Conservation (phyloP, 2,797 vertebrate species). For the Centroberyx gerrardi region DNA sequence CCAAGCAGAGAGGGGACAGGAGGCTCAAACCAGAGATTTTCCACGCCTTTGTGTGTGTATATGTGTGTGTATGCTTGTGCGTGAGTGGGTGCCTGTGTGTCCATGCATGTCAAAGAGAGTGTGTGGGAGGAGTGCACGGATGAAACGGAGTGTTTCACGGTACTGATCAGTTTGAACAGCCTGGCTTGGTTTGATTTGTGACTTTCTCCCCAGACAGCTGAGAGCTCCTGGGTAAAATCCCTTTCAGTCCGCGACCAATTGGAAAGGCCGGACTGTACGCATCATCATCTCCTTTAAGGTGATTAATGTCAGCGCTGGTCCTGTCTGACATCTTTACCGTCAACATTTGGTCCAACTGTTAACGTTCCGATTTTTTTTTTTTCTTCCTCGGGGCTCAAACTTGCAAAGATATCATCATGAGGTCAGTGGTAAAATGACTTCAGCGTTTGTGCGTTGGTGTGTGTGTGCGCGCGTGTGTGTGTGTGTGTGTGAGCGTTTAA, state of each 20-base stretch:
- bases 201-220: slow-evolving; percentile 10
- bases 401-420: slow-evolving; percentile 31
- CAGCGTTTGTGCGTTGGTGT: slow-evolving; percentile 23
- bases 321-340: slow-evolving; percentile 52
- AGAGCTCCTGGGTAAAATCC: slow-evolving; percentile 15
- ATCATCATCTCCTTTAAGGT: slow-evolving; percentile 34
- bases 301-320: slow-evolving; percentile 48
- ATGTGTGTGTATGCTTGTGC: slow-evolving; percentile 1
- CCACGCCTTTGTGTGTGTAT: slow-evolving; percentile 13
- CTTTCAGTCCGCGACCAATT: slow-evolving; percentile 11
- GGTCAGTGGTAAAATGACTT: slow-evolving; percentile 7
- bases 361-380: slow-evolving; percentile 23
- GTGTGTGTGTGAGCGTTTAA: slow-evolving; percentile 22
- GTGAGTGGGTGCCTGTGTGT: slow-evolving; percentile 5
- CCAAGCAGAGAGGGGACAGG: slow-evolving; percentile 39
- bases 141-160: slow-evolving; percentile 1
- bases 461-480: not conserved
- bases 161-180: slow-evolving; percentile 25
- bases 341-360: slow-evolving; percentile 48
- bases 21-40: slow-evolving; percentile 32
- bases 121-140: slow-evolving; percentile 25
- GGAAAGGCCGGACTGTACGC: slow-evolving; percentile 12
- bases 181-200: slow-evolving; percentile 42
- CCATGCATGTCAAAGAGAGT: not conserved
- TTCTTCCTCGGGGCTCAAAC: not conserved